Evolutionary conservation across 1,140 invertebrate species (phyloP), one percentile per base, ranked within the genome.

Genomic region (Drosophila melanogaster): DNA sequence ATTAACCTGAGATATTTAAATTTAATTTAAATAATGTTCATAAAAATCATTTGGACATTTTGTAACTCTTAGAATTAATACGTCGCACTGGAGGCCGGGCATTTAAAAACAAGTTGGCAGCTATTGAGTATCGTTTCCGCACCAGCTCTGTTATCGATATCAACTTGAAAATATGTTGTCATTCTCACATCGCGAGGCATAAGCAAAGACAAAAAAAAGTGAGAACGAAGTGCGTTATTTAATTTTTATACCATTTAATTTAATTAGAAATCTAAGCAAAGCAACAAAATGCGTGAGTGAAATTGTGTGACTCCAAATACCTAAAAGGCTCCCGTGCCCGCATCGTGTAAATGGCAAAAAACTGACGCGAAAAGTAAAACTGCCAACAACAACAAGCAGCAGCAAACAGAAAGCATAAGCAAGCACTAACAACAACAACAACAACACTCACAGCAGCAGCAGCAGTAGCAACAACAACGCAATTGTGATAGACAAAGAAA

Each of bases 401-500:
- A 67, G 47, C 43, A 60, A 77, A 60, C 72, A 81, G 59, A 51
- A 66, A 47, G 59, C 59, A 66, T 62, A 73, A 40, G 75, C 24
- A 59, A 61, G 30, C 62, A 66, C 33, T 61, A 81, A 61, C 74
- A 83, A 81, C 69, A 83, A 81, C 62, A 77, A 62, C 62, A 77
- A 58, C 62, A 77, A 49, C 72, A 69, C 35, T 46, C 33, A n/a
- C n/a, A n/a, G n/a, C n/a, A 75, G 24, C 30, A 30, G 30, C 49
- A 65, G 43, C 54, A 79, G 74, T 83, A 86, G 75, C 83, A 87
- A 81, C 83, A 86, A 89, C 83, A 89, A 89, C 84, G 84, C 84
- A 89, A 89, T 89, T 89, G 84, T 89, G 80, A 89, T 89, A 89
- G 84, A 89, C 84, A 89, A 89, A 89, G 84, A 90, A 89, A 89